Base-by-base conservation (phyloP, 2,888 invertebrate genomes). In the Drosophila subsilvestris region DNA sequence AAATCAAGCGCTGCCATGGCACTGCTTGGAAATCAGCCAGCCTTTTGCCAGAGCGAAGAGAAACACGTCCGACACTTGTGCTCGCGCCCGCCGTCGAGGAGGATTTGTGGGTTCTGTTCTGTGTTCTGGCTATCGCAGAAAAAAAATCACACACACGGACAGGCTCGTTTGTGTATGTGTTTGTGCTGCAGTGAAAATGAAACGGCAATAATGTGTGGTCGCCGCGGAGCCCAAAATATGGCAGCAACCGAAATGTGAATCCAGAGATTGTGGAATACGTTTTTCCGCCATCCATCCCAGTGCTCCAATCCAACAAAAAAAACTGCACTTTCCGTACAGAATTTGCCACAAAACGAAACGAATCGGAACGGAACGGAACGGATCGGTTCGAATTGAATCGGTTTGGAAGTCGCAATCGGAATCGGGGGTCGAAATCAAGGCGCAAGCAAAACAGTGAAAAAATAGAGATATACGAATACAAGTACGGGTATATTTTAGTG, bases 11-110 rank as follows among this genome's bases (percentile, higher is more conserved):
- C 74, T 65, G 74, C 56, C 73, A 73, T 58, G 76, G 76, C 71
- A 63, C 69, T 75, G 72, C 72, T 75, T 75, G 72, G 81, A 77
- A 80, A 71, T 86, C 86, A 88, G 88, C 88, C 78, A 88, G 88
- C 88, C 78, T 75, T 86, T 79, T 74, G 86, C 80, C 83, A 80
- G 74, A 78, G 75, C 86, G 60, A 76, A 87, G 85, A 86, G 86
- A 80, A 79, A 63, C 80, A 77, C 78, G 37, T 86, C 76, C 83
- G 63, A 69, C 75, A 77, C 68, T 79, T 80, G 78, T 71, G 75
- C 61, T 62, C 57, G 77, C 70, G 67, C 32, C 51, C 37, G 56
- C 58, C 56, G 67, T 83, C 82, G 86, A 82, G 86, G 82, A 82
- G 86, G 82, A 82, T 87, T 84, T 80, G 37, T 79, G 82, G 85